Evolutionary conservation across 2,888 invertebrate genomes (phyloP), one percentile per base, ranked within the genome.

Genomic region (Zygothrica quintamaculata): DNA sequence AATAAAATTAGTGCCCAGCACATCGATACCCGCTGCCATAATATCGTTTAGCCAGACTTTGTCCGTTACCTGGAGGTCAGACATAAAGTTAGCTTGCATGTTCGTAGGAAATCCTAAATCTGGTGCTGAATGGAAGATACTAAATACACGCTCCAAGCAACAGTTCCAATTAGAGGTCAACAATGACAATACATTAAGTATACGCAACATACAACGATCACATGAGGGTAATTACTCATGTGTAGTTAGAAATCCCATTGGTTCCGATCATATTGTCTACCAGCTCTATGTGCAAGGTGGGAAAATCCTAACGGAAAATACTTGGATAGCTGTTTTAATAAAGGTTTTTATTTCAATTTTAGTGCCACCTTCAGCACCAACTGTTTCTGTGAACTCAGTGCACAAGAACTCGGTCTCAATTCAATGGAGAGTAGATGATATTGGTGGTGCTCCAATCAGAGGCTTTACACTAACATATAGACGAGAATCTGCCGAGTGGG

Each of bases 291-390:
- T 93, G 12, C 93, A 93, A 91, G 93, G 93, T 93, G 88, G 70
- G 40, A 18, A 22, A 0, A 11, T 3, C 9, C 36, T 13, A 3
- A 13, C 6, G n/a, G 7, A 11, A 13, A 11, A 6, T 12, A 36
- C 7, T n/a, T 11, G 36, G 6, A 6, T 3, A 7, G 8, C 0
- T 1, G 26, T n/a, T 26, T n/a, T 2, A 37, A 1, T 25, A 8
- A 16, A 5, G n/a, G n/a, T n/a, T n/a, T n/a, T n/a, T 25, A 4
- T 3, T 2, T 26, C 7, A 3, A 5, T 57, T 66, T 26, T 26
- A 90, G 94, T 93, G 43, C 93, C 94, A 1, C 94, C 94, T 5
- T 91, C 92, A n/a, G 90, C 93, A 31, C 92, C 93, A 1, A 90
- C 92, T 18, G 88, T 93, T 1, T 88, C 92, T 3, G 91, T 92